A percentile compares a stretch with the other conserved stretches of the same genome.
phyloP scores from a whole-genome alignment of 2,113 vertebrate genomes.

The Urocolius indicus region DNA sequence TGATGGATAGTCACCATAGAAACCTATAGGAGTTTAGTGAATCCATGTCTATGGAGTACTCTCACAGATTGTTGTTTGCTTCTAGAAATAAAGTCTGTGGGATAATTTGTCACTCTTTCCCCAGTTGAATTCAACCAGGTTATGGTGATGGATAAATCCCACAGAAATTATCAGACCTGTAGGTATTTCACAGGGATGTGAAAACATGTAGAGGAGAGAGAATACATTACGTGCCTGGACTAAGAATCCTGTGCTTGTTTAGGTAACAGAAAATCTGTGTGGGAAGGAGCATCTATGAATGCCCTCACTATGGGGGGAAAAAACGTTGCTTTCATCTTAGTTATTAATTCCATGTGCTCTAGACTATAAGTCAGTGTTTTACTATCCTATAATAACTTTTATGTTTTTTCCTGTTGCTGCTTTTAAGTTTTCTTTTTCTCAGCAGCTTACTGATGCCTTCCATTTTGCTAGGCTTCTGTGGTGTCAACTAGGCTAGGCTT shows the following conservation, averaged over 20 bases:
- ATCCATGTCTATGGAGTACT: fast-evolving
- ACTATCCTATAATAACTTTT: background rate
- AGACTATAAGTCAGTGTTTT: background rate
- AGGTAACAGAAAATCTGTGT: background rate
- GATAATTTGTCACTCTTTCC: background rate
- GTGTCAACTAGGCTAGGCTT: too few species aligned
- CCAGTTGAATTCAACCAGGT: background rate
- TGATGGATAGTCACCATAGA: slow-evolving; percentile 30
- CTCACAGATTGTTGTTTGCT: background rate
- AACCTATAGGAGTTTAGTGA: background rate
- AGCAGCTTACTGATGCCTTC: background rate
- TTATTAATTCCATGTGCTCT: background rate
- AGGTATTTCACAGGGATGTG: background rate
- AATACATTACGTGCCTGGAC: background rate
- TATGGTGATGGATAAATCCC: background rate
- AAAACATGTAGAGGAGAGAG: background rate
- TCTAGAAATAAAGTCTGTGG: background rate
- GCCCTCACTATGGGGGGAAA: fast-evolving
- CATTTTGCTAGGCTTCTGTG: background rate
- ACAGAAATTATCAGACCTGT: background rate
- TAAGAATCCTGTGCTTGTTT: background rate
- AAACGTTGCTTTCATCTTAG: background rate
- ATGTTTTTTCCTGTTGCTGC: background rate
- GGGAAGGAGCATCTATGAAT: background rate
- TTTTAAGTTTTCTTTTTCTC: background rate